Conservation (phyloP, 2,797 vertebrate species). For the Protosalanx chinensis region DNA sequence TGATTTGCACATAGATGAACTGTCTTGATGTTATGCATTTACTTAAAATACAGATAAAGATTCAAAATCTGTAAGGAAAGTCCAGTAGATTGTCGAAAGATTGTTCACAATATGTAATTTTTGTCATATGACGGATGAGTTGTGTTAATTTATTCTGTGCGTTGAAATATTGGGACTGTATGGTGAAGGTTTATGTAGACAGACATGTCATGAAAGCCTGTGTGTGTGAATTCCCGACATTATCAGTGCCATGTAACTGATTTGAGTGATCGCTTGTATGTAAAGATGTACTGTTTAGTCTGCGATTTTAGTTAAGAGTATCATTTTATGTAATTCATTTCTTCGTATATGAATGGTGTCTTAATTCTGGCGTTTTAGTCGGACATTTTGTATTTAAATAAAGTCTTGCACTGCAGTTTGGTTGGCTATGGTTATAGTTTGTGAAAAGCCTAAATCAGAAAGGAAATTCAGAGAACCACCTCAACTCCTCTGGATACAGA, state of each 20-base stretch:
- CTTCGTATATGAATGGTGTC: slow-evolving; percentile 47
- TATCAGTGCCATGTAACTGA: slow-evolving; percentile 34
- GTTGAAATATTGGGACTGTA: slow-evolving; percentile 32
- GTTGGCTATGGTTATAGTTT: background rate
- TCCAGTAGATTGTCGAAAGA: slow-evolving; percentile 3
- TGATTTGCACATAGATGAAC: slow-evolving; percentile 30
- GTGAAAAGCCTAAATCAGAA: too few species aligned
- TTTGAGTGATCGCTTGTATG: slow-evolving; percentile 49
- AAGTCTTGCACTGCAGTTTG: slow-evolving; percentile 31
- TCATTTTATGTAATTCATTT: slow-evolving; percentile 55
- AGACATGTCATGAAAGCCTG: background rate
- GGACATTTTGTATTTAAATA: slow-evolving; percentile 75
- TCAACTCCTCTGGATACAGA: too few species aligned
- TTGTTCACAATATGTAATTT: slow-evolving; percentile 12
- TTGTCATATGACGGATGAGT: slow-evolving; percentile 15
- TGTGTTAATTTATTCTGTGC: slow-evolving; percentile 59
- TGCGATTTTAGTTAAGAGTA: slow-evolving; percentile 51
- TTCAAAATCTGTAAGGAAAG: background rate
- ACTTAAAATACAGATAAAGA: slow-evolving; percentile 10
- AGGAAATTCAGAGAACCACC: too few species aligned
- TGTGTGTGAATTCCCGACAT: slow-evolving; percentile 16
- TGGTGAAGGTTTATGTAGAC: slow-evolving; percentile 28
- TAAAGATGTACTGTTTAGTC: slow-evolving; percentile 66
- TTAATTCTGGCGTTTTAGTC: slow-evolving; percentile 81
- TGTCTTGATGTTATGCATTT: background rate